Percentiles rank a stretch among this genome's conserved stretches.
phyloP scores from a whole-genome alignment of 2,113 vertebrate species.

The Brienomyrus brachyistius region DNA sequence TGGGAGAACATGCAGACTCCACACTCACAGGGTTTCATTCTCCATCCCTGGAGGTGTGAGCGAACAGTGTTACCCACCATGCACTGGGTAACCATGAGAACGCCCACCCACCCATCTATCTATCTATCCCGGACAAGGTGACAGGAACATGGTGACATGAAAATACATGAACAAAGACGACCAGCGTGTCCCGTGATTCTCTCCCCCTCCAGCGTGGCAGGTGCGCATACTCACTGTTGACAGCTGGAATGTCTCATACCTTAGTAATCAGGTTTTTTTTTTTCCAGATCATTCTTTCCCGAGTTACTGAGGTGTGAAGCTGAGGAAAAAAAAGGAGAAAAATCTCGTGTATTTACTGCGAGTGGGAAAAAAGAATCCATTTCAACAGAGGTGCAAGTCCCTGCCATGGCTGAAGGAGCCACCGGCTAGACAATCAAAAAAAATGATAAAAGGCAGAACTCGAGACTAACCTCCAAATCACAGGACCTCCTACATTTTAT shows the following conservation, averaged over 20 bases:
- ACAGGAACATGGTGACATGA: neutral
- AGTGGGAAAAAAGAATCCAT: neutral
- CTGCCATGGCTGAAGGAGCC: neutral
- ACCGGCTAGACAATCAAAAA: neutral
- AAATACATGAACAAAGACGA: neutral
- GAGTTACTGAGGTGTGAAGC: neutral
- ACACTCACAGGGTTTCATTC: neutral
- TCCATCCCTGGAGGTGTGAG: neutral
- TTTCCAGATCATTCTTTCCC: neutral
- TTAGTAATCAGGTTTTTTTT: neutral
- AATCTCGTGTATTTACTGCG: neutral
- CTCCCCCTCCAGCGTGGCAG: neutral
- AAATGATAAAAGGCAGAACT: neutral
- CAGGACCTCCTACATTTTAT: neutral
- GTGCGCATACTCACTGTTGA: neutral
- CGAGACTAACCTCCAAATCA: neutral
- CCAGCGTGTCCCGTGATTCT: neutral
- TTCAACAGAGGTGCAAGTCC: neutral
- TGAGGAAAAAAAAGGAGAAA: neutral
- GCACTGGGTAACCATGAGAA: neutral
- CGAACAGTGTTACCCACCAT: neutral
- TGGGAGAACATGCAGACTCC: neutral
- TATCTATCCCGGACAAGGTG: neutral
- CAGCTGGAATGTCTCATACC: conserved; percentile 1
- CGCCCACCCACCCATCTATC: neutral